A percentile compares a stretch with the other conserved stretches of the same genome.
These are phyloP conservation scores for Pygoscelis antarcticus DNA, from an alignment of 2,113 vertebrate species.

Conservation along the genomic window DNA sequence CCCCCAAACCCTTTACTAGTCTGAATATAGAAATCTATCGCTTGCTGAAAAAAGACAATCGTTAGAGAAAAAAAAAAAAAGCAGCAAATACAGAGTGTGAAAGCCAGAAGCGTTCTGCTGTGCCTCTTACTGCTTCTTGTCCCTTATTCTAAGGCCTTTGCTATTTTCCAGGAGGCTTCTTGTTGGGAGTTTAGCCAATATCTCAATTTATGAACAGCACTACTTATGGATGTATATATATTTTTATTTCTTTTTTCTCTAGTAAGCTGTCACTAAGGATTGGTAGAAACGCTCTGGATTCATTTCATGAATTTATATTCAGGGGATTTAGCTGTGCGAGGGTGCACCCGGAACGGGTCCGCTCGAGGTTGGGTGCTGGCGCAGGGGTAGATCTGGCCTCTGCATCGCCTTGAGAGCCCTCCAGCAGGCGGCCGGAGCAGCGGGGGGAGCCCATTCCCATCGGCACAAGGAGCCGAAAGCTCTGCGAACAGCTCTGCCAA, in stretches of 20 bases:
- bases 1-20: not conserved
- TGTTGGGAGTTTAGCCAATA: not conserved
- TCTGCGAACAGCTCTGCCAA: not conserved
- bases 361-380: accelerated
- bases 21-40: not conserved
- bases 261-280: not conserved
- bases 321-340: accelerated
- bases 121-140: not conserved
- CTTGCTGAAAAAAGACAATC: not conserved
- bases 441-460: accelerated
- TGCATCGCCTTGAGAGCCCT: not conserved
- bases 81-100: not conserved
- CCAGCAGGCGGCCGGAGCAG: not conserved
- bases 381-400: not conserved
- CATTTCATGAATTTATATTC: not conserved
- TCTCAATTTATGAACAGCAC: not conserved
- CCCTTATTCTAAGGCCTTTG: not conserved
- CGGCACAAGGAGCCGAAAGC: not conserved
- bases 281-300: not conserved
- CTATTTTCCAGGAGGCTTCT: not conserved
- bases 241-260: too few relatives aligned
- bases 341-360: accelerated
- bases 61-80: not conserved
- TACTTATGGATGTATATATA: too few relatives aligned
- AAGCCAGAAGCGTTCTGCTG: not conserved